Conservation (phyloP, 2,888 invertebrate species). For the Agrenia bidenticulata region DNA sequence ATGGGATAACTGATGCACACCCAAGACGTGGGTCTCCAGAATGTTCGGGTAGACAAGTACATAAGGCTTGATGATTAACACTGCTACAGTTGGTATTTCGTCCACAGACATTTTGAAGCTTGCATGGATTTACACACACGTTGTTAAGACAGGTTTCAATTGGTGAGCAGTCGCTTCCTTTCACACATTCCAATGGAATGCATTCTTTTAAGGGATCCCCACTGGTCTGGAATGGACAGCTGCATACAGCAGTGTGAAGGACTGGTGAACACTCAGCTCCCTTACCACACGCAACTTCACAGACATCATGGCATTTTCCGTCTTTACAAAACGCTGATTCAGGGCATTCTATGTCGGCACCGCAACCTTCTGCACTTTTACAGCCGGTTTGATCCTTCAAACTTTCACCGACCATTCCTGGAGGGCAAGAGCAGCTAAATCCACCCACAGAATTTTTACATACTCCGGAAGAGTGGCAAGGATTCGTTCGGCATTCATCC, state of each 20-base stretch:
- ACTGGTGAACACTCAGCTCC: conserved; percentile 74
- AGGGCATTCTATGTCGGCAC: conserved; percentile 72
- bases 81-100: conserved; percentile 74
- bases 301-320: conserved; percentile 73
- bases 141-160: conserved; percentile 76
- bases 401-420: conserved; percentile 70
- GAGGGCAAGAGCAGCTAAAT: conserved; percentile 73
- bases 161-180: conserved; percentile 74
- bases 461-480: conserved; percentile 75
- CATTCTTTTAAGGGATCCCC: conserved; percentile 54
- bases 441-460: conserved; percentile 79
- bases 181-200: conserved; percentile 55
- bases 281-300: conserved; percentile 75
- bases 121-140: conserved; percentile 79
- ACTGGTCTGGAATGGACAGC: conserved; percentile 60
- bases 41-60: conserved; percentile 78
- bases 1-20: conserved; percentile 79
- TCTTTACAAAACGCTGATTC: conserved; percentile 67
- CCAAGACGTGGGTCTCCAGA: conserved; percentile 73
- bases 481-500: conserved; percentile 74
- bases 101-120: conserved; percentile 78
- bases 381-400: conserved; percentile 66
- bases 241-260: conserved; percentile 74
- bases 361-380: conserved; percentile 77
- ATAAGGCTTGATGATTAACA: conserved; percentile 72